A percentile compares a stretch with the other conserved stretches of the same genome.
Conservation (phyloP, 2,888 invertebrate genomes). For the Catocala sponsa region DNA sequence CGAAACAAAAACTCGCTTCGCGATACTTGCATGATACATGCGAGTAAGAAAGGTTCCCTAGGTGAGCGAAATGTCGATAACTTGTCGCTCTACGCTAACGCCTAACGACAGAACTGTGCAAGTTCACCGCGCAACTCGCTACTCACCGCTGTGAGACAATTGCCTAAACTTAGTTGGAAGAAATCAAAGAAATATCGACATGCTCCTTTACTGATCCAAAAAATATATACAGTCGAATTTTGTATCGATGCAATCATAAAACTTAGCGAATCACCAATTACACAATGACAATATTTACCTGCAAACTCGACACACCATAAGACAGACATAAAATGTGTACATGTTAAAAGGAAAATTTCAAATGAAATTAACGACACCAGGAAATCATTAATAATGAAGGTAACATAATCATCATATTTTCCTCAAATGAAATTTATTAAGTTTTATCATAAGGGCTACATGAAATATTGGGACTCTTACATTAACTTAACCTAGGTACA, state of each 20-base stretch:
- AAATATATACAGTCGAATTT: constrained; percentile 19
- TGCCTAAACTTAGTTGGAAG: constrained; percentile 17
- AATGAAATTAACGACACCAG: constrained; percentile 22
- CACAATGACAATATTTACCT: constrained; percentile 32
- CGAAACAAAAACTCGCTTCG: constrained; percentile 1
- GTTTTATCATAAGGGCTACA: constrained; percentile 66
- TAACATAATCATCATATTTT: constrained; percentile 38
- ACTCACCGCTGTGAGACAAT: constrained; percentile 12
- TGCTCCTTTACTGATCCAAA: constrained; percentile 23
- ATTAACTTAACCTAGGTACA: constrained; percentile 75
- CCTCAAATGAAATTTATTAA: constrained; percentile 68
- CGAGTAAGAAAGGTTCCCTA: constrained; percentile 5
- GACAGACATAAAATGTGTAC: constrained; percentile 24
- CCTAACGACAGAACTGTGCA: constrained; percentile 3
- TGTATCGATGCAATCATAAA: constrained; percentile 14
- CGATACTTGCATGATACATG: not conserved
- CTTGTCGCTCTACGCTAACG: constrained; percentile 2
- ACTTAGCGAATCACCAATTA: constrained; percentile 28
- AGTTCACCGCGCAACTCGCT: constrained; percentile 15
- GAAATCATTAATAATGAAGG: constrained; percentile 27
- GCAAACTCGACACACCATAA: constrained; percentile 25
- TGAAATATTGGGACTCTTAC: constrained; percentile 72
- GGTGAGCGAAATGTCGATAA: constrained; percentile 2
- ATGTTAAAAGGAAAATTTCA: constrained; percentile 25
- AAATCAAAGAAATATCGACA: constrained; percentile 26